These are phyloP conservation scores for Patiria pectinifera DNA, from an alignment of 53 echinoderm and acorn worm genomes.

Conservation along the genomic window DNA sequence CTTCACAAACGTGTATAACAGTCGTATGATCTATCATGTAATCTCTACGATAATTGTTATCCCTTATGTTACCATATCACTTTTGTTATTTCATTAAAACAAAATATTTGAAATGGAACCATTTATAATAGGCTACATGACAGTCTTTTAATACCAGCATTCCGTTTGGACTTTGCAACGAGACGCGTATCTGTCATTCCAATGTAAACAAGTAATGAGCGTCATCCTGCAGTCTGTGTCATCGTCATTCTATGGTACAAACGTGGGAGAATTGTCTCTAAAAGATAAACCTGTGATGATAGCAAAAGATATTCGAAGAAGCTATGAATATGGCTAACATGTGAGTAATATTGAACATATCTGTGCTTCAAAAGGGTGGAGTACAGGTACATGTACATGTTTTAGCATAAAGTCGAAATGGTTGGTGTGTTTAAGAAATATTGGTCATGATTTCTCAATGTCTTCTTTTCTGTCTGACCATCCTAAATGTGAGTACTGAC, in stretches of 20 bases:
- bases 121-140: neutral
- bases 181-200: neutral
- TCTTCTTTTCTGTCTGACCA: too few relatives aligned
- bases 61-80: neutral
- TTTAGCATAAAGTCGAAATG: neutral
- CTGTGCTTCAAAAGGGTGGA: neutral
- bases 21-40: too few relatives aligned
- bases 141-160: neutral
- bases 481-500: too few relatives aligned
- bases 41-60: too few relatives aligned
- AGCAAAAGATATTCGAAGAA: neutral
- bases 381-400: conserved; percentile 10
- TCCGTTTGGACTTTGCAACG: neutral
- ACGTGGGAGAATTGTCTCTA: neutral
- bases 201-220: neutral
- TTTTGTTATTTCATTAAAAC: neutral
- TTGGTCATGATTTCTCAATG: too few relatives aligned
- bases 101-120: neutral
- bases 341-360: neutral
- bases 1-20: too few relatives aligned
- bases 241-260: neutral
- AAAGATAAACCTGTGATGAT: neutral
- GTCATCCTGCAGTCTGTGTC: neutral
- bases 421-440: too few relatives aligned
- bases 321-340: neutral